phyloP scores from a whole-genome alignment of 92 coral and sea anemone species.

The Zoanthus solanderi region DNA sequence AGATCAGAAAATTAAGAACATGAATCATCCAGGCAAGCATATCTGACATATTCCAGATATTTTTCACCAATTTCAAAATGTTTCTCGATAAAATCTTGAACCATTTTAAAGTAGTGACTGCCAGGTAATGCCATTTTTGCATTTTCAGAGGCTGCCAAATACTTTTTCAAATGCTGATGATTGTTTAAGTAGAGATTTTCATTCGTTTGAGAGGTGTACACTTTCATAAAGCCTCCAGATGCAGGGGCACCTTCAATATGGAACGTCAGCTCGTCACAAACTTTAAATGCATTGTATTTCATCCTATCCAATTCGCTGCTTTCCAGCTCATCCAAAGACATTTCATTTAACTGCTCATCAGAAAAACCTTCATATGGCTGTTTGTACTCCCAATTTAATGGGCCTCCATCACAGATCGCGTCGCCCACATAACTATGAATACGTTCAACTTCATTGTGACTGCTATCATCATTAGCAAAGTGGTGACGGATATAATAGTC shows the following conservation, averaged over 20 bases:
- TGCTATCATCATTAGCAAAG: slow-evolving; percentile 40
- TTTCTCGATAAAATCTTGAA: neutral
- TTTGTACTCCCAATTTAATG: slow-evolving; percentile 52
- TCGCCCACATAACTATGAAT: slow-evolving; percentile 45
- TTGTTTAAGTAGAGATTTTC: too few species aligned
- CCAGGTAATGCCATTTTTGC: slow-evolving; percentile 33
- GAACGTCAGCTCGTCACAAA: slow-evolving; percentile 44
- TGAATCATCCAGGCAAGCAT: too few species aligned
- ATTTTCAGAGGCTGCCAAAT: neutral
- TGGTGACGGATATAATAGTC: slow-evolving; percentile 38
- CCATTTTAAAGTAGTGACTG: slow-evolving; percentile 2
- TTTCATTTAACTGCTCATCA: slow-evolving; percentile 28
- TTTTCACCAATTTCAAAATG: neutral
- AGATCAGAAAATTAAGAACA: too few species aligned
- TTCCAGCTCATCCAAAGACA: slow-evolving; percentile 47
- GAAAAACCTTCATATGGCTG: slow-evolving; percentile 44
- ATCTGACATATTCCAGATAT: too few species aligned
- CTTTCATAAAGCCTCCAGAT: neutral
- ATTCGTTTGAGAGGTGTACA: too few species aligned
- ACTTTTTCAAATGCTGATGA: too few species aligned
- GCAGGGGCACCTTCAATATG: slow-evolving; percentile 42
- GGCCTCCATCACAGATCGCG: slow-evolving; percentile 55
- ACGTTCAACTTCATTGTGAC: slow-evolving; percentile 16
- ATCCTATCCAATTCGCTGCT: neutral
- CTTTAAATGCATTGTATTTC: slow-evolving; percentile 46